Base-by-base conservation (phyloP, 2,113 vertebrate species). In the Willisornis vidua region DNA sequence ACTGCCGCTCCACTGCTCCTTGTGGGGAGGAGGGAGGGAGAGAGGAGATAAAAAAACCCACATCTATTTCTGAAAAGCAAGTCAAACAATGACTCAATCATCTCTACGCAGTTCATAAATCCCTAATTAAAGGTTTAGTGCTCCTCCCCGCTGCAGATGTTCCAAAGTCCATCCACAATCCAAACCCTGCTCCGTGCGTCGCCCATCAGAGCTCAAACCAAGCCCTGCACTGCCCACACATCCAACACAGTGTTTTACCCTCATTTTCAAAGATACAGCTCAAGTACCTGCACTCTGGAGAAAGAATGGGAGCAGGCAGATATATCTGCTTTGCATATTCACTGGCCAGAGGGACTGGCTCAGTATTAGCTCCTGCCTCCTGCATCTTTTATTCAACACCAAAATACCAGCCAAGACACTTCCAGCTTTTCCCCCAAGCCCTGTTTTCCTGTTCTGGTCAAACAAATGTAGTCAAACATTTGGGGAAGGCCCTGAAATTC, bases 41-140 rank as follows among this genome's bases (percentile, higher is more conserved):
- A n/a, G 12, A 79, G 57, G 26, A 74, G 25, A 58, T 39, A 12
- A 76, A 92, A 81, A 77, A 63, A 2, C 2, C 20, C 49, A 46
- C 66, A 31, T 82, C 94, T 94, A 86, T 96, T 96, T 95, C 72
- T 80, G 78, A 85, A 94, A 88, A 89, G 72, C 87, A 87, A 94
- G 63, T 88, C 92, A 84, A 94, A 97, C 96, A 94, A 95, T 89
- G 92, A 73, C 80, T 92, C 93, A 71, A 94, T 94, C 91, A 90
- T 85, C 74, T 37, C 74, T 8, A 48, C 65, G n/a, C 93, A 83
- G 90, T 78, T 91, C 89, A 85, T 79, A 87, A 96, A 93, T 93
- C 93, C 89, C 78, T 94, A 91, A 90, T 94, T 79, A 94, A 95
- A 90, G 85, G 78, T 67, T 93, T 45, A 39, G 77, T 4, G 54